These are phyloP conservation scores for Gymnorhina tibicen DNA, from an alignment of 2,113 vertebrate species.

Conservation along the genomic window DNA sequence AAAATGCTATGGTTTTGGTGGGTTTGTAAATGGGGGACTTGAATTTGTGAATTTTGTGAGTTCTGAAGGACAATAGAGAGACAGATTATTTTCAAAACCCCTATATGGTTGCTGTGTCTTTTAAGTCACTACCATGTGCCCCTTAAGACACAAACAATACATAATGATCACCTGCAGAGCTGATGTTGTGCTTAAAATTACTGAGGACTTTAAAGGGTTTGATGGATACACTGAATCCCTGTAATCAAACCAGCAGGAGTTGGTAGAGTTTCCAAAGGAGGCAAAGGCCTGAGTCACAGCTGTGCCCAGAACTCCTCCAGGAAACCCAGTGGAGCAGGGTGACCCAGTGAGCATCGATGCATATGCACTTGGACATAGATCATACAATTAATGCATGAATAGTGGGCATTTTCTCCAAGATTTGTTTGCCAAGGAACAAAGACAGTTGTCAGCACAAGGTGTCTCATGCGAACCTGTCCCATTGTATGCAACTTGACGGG, in stretches of 20 bases:
- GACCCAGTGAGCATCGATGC: not conserved
- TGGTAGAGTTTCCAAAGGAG: not conserved
- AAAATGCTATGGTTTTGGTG: not conserved
- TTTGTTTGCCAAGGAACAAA: not conserved
- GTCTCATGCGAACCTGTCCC: too few relatives aligned
- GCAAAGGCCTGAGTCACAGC: not conserved
- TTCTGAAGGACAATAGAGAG: not conserved
- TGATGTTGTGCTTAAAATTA: not conserved
- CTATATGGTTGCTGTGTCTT: not conserved
- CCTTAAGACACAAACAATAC: not conserved
- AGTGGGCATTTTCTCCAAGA: not conserved
- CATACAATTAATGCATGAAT: not conserved
- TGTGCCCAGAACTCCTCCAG: not conserved
- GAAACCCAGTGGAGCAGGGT: not conserved
- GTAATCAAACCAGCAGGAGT: not conserved
- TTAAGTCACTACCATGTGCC: not conserved
- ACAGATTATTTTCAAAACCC: not conserved
- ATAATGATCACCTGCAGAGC: not conserved
- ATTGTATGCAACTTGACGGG: rapidly evolving
- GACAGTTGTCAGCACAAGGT: not conserved
- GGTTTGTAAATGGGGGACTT: not conserved
- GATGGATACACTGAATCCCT: not conserved
- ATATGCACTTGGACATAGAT: not conserved
- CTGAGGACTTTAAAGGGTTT: not conserved
- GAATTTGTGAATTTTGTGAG: not conserved